Conservation (phyloP, 2,888 invertebrate species). For the Drosophila merina region DNA sequence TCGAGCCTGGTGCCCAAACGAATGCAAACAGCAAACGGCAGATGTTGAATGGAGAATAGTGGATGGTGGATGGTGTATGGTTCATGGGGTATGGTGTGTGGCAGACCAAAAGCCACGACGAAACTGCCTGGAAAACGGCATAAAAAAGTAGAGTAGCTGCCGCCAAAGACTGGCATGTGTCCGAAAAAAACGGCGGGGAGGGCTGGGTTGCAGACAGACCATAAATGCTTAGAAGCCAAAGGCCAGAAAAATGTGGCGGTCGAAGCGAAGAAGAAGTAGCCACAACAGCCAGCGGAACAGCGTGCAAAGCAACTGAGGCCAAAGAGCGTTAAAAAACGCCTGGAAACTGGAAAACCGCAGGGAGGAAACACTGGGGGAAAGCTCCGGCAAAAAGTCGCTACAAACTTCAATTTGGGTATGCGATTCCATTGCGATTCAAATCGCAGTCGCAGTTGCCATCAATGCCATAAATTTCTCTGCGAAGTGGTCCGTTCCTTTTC, state of each 20-base stretch:
- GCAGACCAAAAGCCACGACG: slow-evolving; percentile 20
- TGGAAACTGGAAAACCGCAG: slow-evolving; percentile 31
- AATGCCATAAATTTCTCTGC: slow-evolving; percentile 65
- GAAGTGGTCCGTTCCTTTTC: not conserved
- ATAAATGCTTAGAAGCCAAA: slow-evolving; percentile 53
- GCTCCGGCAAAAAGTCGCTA: slow-evolving; percentile 31
- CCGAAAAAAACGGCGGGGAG: slow-evolving; percentile 13
- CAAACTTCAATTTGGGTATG: slow-evolving; percentile 73
- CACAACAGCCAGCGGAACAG: slow-evolving; percentile 58
- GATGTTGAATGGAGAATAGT: not conserved
- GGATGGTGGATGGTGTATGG: not conserved
- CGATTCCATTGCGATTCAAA: slow-evolving; percentile 70
- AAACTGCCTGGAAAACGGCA: slow-evolving; percentile 36
- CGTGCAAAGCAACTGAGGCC: slow-evolving; percentile 58
- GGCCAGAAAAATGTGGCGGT: slow-evolving; percentile 35
- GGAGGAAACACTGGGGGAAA: slow-evolving; percentile 1
- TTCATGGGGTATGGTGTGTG: not conserved
- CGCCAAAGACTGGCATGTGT: slow-evolving; percentile 27
- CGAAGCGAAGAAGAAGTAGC: slow-evolving; percentile 41
- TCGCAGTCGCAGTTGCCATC: slow-evolving; percentile 63
- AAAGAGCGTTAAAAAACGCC: slow-evolving; percentile 70
- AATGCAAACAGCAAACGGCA: slow-evolving; percentile 48
- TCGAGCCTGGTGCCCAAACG: slow-evolving; percentile 31
- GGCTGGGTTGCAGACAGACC: not conserved
- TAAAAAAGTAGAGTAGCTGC: slow-evolving; percentile 17